Percentiles rank a stretch among this genome's conserved stretches.
Conservation (phyloP, 2,113 vertebrate species). For the Neolamprologus variostigma region DNA sequence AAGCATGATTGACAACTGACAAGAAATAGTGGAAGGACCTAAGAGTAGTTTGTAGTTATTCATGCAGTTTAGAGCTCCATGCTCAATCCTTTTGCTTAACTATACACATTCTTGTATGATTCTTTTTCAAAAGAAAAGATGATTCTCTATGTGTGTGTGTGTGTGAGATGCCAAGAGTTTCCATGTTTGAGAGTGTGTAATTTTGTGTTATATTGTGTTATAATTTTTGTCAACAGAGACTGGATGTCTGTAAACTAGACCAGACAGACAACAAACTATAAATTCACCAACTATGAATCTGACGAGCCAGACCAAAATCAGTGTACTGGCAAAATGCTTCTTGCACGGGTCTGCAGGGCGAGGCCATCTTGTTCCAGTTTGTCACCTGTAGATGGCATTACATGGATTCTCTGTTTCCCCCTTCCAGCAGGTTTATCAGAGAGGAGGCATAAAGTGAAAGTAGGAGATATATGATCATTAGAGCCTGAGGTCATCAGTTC, state of each 20-base stretch:
- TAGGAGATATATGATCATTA: neutral
- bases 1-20: neutral
- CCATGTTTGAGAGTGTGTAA: neutral
- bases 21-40: neutral
- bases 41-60: neutral
- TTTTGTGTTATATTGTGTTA: neutral
- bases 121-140: neutral
- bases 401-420: neutral
- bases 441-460: neutral
- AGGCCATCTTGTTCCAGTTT: neutral
- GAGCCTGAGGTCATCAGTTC: neutral
- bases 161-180: neutral
- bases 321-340: neutral
- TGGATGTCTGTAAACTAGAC: neutral
- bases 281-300: neutral
- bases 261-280: neutral
- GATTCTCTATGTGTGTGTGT: neutral
- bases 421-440: neutral
- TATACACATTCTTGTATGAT: neutral
- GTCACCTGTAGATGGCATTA: neutral
- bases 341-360: fast-evolving
- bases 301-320: neutral
- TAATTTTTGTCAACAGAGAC: neutral
- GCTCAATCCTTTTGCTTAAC: neutral
- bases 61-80: neutral